phyloP scores from a whole-genome alignment of 2,113 vertebrate species.

The Zingel zingel region DNA sequence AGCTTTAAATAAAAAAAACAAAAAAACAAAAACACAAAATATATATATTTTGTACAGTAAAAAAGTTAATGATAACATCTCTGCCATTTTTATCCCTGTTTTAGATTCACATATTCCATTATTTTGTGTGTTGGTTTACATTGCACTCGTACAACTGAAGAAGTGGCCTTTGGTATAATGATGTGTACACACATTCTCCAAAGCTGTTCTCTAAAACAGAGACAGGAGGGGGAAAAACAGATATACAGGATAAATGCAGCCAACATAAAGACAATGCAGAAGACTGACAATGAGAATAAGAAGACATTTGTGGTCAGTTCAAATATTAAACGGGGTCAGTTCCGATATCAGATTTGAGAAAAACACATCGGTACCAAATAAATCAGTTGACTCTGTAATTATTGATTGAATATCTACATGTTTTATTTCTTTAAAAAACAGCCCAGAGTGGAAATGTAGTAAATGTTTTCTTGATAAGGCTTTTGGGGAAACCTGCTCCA shows the following conservation, averaged over 20 bases:
- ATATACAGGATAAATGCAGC: conserved; percentile 64
- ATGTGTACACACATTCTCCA: conserved; percentile 72
- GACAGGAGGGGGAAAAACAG: conserved; percentile 50
- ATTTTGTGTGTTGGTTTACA: conserved; percentile 78
- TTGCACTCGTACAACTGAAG: conserved; percentile 86
- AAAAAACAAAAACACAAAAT: conserved; percentile 89
- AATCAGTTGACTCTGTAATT: conserved; percentile 11
- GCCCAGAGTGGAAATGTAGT: conserved; percentile 17
- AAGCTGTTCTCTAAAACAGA: conserved; percentile 73
- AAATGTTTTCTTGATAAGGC: conserved; percentile 28
- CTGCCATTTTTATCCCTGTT: conserved; percentile 84
- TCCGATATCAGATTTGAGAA: conserved; percentile 1
- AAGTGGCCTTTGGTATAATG: conserved; percentile 87
- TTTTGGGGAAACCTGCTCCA: conserved; percentile 34
- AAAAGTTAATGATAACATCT: conserved; percentile 87
- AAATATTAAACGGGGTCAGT: conserved; percentile 9
- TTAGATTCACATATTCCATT: conserved; percentile 85
- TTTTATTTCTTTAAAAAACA: conserved; percentile 22
- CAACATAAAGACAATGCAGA: conserved; percentile 50
- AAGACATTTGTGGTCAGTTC: conserved; percentile 39
- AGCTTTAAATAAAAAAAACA: conserved; percentile 92
- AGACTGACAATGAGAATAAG: conserved; percentile 37
- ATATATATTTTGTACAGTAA: conserved; percentile 94
- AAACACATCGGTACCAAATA: conserved; percentile 13
- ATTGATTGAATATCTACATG: not conserved